Evolutionary conservation across 1,140 invertebrate species (phyloP).

Genomic region (Drosophila burlai): DNA sequence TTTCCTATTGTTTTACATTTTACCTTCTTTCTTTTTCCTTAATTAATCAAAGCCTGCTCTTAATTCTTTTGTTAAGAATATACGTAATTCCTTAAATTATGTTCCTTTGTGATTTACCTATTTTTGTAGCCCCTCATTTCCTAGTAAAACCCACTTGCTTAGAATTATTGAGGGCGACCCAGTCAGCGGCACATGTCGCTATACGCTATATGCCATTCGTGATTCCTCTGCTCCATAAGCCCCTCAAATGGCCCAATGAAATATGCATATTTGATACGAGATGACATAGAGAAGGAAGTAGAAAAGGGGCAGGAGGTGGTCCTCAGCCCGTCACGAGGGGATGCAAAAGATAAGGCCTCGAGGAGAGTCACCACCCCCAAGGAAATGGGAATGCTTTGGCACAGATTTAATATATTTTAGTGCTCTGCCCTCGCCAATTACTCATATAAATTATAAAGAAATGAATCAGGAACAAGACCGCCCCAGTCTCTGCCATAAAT

Average conservation of each 20-base stretch:
- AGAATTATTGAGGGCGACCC: conserved; percentile 16
- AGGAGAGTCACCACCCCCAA: conserved; percentile 20
- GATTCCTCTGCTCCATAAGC: conserved; percentile 49
- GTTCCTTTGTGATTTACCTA: neutral
- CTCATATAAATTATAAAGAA: conserved; percentile 81
- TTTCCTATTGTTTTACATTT: neutral
- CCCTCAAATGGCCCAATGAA: conserved; percentile 68
- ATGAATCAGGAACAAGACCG: conserved; percentile 57
- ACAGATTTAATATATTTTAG: conserved; percentile 74
- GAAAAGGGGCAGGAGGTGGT: neutral
- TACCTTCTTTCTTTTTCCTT: neutral
- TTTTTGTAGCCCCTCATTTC: no score
- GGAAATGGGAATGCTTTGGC: conserved; percentile 3
- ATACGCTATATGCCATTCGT: conserved; percentile 17
- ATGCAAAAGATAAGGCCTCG: conserved; percentile 3
- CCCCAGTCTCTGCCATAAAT: conserved; percentile 55
- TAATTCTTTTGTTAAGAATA: neutral
- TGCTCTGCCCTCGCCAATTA: conserved; percentile 57
- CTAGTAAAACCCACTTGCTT: conserved; percentile 3
- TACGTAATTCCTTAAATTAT: neutral
- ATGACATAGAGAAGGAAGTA: conserved; percentile 29
- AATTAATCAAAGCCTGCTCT: neutral
- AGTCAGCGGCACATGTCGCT: conserved; percentile 63
- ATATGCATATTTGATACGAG: conserved; percentile 78
- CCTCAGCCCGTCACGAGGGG: neutral